Evolutionary conservation across 2,113 vertebrate species (phyloP).

Genomic region (Pristiophorus japonicus): DNA sequence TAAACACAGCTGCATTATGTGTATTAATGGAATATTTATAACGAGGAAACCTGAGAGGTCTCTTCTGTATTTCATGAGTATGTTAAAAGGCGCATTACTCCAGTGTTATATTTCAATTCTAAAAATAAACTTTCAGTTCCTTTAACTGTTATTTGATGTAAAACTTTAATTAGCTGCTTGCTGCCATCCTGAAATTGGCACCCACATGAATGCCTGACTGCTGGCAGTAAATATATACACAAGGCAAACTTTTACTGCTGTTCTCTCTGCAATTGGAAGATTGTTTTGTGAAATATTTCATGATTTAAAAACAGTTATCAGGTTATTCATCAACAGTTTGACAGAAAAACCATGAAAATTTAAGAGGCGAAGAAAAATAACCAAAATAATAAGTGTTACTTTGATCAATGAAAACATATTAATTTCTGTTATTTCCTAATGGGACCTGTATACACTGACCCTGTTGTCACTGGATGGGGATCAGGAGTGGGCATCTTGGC

Average conservation of each 20-base stretch:
- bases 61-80: neutral
- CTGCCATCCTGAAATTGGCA: neutral
- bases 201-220: neutral
- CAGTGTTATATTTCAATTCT: neutral
- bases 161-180: neutral
- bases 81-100: neutral
- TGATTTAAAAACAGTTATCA: neutral
- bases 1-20: neutral
- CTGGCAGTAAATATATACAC: neutral
- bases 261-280: neutral
- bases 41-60: neutral
- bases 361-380: neutral
- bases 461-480: neutral
- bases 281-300: neutral
- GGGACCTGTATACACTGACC: neutral
- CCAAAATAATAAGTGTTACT: neutral
- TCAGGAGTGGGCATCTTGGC: neutral
- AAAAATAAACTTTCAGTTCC: neutral
- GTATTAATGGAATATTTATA: slow-evolving; percentile 21
- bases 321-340: neutral
- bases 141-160: neutral
- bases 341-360: neutral
- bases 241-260: neutral
- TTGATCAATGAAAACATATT: neutral
- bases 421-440: neutral